Evolutionary conservation across 2,113 vertebrate species (phyloP).

Genomic region (Corythaixoides concolor): DNA sequence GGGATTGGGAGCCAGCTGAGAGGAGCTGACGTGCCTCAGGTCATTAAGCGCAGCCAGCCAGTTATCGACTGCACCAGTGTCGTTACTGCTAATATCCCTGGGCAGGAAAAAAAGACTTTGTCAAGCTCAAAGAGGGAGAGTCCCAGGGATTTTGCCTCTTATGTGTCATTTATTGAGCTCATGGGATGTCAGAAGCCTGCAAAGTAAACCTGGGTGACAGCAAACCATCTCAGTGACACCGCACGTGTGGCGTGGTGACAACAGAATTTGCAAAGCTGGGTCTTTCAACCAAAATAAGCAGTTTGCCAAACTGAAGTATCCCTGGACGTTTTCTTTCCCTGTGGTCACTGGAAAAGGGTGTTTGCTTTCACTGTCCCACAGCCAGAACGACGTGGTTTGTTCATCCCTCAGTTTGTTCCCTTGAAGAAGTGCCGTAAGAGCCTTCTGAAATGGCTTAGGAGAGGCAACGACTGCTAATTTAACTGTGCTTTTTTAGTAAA

Average conservation of each 20-base stretch:
- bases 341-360: background rate
- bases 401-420: background rate
- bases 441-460: background rate
- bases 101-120: background rate
- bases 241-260: rapidly evolving
- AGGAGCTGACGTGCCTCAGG: background rate
- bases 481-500: slow-evolving; percentile 58
- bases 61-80: background rate
- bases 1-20: slow-evolving; percentile 62
- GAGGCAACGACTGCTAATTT: background rate
- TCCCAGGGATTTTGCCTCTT: background rate
- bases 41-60: slow-evolving; percentile 47
- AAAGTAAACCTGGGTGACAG: background rate
- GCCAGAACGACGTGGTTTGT: background rate
- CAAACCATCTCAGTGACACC: background rate
- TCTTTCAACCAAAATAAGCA: background rate
- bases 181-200: background rate
- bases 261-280: background rate
- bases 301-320: background rate
- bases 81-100: background rate
- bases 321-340: background rate
- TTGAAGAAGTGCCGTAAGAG: background rate
- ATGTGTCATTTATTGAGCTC: background rate
- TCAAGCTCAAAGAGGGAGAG: background rate
- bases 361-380: background rate